Evolutionary conservation across 2,113 vertebrate species (phyloP), one percentile per base, ranked within the genome.

Genomic region (Noctilio leporinus): DNA sequence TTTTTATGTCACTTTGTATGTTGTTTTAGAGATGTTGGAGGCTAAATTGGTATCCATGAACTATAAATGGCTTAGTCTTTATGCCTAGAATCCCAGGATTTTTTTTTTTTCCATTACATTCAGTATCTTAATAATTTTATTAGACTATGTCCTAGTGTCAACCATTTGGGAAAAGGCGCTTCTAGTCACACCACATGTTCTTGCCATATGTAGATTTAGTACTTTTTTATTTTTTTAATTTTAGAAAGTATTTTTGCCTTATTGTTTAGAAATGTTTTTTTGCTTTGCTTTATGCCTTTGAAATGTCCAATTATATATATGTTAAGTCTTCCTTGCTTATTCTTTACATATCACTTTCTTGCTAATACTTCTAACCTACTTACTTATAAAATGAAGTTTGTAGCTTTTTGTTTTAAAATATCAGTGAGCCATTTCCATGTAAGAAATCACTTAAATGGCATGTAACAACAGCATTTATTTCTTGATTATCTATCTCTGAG

Each of bases 401-500:
- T 75, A 62, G 26, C 30, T 95, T 89, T 92, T 88, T 77, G 84
- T 81, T 62, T n/a, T n/a, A n/a, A n/a, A n/a, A 57, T 85, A 78
- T 70, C 35, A 55, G 19, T 64, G 81, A 94, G 30, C 47, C 87
- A 78, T 47, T 93, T 53, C 7, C 12, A 4, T 62, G 22, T 69
- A 78, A 47, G 47, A 76, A 78, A 40, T 33, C 26, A 65, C 53
- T 86, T 73, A 96, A 55, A 19, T 62, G 49, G 33, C n/a, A 62
- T 30, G 2, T 81, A 80, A 62, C 64, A 73, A 33, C 35, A 69
- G 51, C 40, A 69, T 49, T 91, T 91, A 49, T 73, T 49, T 94
- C 35, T 80, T 88, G 49, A 5, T 75, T 78, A 59, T 69, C 43
- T 17, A 17, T 69, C 55, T 84, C 69, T 16, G 57, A 40, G 10